Conservation (phyloP, 2,888 invertebrate species). For the Antitype chi region DNA sequence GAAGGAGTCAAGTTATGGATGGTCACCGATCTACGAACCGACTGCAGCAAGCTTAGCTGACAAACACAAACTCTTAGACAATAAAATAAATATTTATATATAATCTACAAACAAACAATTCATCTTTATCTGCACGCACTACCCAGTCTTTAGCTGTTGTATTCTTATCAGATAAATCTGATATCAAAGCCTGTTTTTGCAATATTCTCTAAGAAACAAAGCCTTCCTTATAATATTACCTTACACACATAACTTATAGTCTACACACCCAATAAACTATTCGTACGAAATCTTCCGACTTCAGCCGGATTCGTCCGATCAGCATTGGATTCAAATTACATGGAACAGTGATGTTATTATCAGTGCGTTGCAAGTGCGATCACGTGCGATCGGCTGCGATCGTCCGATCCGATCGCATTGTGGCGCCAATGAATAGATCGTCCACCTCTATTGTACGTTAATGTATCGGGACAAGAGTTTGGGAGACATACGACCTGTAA, state of each 20-base stretch:
- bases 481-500: conserved; percentile 66
- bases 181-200: background rate
- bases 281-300: conserved; percentile 45
- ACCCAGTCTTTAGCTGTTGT: background rate
- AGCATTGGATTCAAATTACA: conserved; percentile 69
- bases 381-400: conserved; percentile 79
- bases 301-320: conserved; percentile 35
- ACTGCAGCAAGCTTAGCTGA: background rate
- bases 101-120: background rate
- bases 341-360: conserved; percentile 72
- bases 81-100: background rate
- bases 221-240: conserved; percentile 13
- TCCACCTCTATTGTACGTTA: conserved; percentile 91
- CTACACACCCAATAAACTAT: conserved; percentile 49
- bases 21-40: background rate
- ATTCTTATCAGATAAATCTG: conserved; percentile 1
- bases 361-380: conserved; percentile 83
- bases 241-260: conserved; percentile 51
- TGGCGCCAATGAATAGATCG: conserved; percentile 90
- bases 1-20: background rate
- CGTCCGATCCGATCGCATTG: conserved; percentile 80
- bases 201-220: conserved; percentile 29
- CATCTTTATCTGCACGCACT: background rate
- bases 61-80: background rate
- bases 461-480: conserved; percentile 82